Evolutionary conservation across 2,797 vertebrate species (phyloP).

Genomic region (Takifugu ocellatus): DNA sequence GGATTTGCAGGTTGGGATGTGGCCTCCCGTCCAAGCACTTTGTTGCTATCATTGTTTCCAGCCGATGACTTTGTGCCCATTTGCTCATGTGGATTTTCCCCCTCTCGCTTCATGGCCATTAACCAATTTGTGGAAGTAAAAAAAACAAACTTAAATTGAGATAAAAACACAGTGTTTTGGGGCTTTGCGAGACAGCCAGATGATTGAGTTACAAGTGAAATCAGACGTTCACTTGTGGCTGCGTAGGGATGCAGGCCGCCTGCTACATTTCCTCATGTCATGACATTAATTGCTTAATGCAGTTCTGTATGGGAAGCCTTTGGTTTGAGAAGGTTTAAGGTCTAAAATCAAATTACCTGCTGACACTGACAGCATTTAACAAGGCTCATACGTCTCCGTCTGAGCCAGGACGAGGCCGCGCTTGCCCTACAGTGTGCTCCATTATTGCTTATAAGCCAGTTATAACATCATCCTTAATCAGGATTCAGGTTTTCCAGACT

Average conservation of each 20-base stretch:
- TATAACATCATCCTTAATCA: conserved; percentile 19
- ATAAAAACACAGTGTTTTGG: neutral
- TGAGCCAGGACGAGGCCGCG: conserved; percentile 13
- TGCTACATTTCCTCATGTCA: conserved; percentile 25
- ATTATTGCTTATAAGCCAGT: conserved; percentile 26
- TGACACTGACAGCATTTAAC: conserved; percentile 41
- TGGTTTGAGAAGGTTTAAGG: conserved; percentile 34
- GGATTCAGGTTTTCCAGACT: conserved; percentile 29
- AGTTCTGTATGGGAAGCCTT: conserved; percentile 37
- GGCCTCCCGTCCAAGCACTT: neutral
- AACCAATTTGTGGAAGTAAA: conserved; percentile 1
- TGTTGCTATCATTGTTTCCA: conserved; percentile 7
- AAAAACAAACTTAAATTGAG: conserved; percentile 1
- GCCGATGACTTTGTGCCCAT: neutral
- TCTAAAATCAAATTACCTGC: conserved; percentile 45
- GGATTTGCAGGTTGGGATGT: too few species aligned
- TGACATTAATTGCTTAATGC: conserved; percentile 59
- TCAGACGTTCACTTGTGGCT: conserved; percentile 16
- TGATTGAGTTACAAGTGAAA: neutral
- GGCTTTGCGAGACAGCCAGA: neutral
- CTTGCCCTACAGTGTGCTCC: conserved; percentile 15
- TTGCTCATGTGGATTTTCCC: neutral
- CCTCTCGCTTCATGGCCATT: conserved; percentile 1
- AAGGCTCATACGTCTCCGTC: conserved; percentile 17
- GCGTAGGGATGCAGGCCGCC: conserved; percentile 22